These are phyloP conservation scores for Eupsilia transversa DNA, from an alignment of 2,888 invertebrate species.

Conservation along the genomic window DNA sequence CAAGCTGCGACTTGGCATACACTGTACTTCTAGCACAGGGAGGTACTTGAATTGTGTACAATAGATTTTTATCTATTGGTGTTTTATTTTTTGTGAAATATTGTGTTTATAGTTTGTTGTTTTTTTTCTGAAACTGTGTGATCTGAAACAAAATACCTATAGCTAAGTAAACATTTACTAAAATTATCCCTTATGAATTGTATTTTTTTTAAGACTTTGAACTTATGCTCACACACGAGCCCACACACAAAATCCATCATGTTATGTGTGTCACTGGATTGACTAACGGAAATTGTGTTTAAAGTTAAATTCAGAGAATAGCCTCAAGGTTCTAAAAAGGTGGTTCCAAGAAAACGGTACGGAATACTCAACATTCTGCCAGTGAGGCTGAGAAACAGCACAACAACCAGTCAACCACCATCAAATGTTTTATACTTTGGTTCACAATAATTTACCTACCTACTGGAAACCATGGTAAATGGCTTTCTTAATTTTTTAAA, in stretches of 20 bases:
- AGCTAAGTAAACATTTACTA: background rate
- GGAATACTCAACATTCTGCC: conserved; percentile 36
- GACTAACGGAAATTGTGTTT: conserved; percentile 38
- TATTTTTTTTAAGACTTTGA: no score
- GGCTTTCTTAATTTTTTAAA: background rate
- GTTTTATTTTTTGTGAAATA: background rate
- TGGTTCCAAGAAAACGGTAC: conserved; percentile 27
- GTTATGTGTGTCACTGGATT: conserved; percentile 23
- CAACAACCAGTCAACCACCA: background rate
- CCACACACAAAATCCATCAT: background rate
- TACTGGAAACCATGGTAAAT: background rate
- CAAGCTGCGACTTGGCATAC: conserved; percentile 88
- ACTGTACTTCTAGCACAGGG: conserved; percentile 83
- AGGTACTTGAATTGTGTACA: conserved; percentile 69
- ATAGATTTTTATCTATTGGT: conserved; percentile 23
- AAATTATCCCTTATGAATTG: background rate
- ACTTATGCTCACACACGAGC: background rate
- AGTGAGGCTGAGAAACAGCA: background rate
- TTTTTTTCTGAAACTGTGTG: background rate
- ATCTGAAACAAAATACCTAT: background rate
- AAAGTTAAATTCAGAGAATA: conserved; percentile 46
- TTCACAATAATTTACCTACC: background rate
- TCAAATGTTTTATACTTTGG: background rate
- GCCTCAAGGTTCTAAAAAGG: conserved; percentile 35
- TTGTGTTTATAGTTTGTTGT: background rate